These are phyloP conservation scores for Abrostola triplasia DNA, from an alignment of 2,888 invertebrate genomes.

Conservation along the genomic window DNA sequence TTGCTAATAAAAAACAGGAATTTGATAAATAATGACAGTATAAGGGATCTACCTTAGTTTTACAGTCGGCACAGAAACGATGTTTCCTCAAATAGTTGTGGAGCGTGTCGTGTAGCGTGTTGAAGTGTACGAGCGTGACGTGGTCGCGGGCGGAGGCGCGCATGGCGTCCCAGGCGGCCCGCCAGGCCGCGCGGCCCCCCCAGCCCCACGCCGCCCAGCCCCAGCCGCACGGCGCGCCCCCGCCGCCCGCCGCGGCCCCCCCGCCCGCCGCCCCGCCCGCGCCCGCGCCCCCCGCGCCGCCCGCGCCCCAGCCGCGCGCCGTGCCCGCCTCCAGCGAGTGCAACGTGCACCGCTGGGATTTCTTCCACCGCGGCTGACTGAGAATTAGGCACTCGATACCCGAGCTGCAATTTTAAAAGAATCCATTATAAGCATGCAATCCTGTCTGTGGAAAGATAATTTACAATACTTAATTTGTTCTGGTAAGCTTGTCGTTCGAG, in stretches of 20 bases:
- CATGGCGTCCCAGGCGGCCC: slow-evolving; percentile 96
- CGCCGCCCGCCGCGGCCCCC: slow-evolving; percentile 72
- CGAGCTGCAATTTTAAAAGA: slow-evolving; percentile 82
- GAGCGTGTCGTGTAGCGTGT: slow-evolving; percentile 94
- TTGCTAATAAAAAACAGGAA: background rate
- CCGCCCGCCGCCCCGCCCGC: slow-evolving; percentile 85
- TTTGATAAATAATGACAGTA: background rate
- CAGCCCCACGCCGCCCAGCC: slow-evolving; percentile 92
- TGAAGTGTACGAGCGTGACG: slow-evolving; percentile 95
- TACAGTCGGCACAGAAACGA: slow-evolving; percentile 97
- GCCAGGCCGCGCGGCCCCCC: slow-evolving; percentile 91
- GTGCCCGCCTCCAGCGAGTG: slow-evolving; percentile 97
- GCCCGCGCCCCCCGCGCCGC: slow-evolving; percentile 73
- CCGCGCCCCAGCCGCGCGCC: slow-evolving; percentile 90
- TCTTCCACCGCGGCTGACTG: slow-evolving; percentile 95
- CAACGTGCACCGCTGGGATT: slow-evolving; percentile 95
- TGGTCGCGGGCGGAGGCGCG: slow-evolving; percentile 93
- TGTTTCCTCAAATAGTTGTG: slow-evolving; percentile 97
- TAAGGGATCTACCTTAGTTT: slow-evolving; percentile 92
- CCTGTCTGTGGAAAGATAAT: no score
- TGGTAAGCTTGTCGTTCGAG: no score
- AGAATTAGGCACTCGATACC: slow-evolving; percentile 93
- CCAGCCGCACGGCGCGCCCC: slow-evolving; percentile 92
- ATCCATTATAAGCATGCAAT: background rate
- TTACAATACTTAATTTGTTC: no score